Conservation (phyloP, 2,888 invertebrate species). For the Catocala fraxini region DNA sequence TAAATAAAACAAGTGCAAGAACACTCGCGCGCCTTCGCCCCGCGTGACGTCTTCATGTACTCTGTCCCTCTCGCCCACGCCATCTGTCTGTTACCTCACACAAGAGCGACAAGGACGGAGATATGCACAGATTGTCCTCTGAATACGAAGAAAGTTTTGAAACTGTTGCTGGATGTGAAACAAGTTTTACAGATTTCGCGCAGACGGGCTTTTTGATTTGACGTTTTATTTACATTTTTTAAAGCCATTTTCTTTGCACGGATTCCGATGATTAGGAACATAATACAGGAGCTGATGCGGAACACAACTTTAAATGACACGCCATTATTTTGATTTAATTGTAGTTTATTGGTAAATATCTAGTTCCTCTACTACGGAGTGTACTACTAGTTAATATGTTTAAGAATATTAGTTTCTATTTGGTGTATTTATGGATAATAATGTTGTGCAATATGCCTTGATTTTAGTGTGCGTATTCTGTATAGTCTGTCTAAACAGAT, state of each 20-base stretch:
- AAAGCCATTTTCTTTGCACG: constrained; percentile 17
- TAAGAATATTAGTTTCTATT: too few relatives aligned
- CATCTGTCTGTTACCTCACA: constrained; percentile 48
- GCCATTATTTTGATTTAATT: neutral
- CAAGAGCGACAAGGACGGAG: constrained; percentile 68
- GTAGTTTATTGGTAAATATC: neutral
- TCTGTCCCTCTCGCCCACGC: constrained; percentile 74
- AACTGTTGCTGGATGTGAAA: constrained; percentile 80
- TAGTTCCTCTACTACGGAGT: too few relatives aligned
- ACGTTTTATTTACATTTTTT: constrained; percentile 62
- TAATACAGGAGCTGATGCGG: constrained; percentile 7
- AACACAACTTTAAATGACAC: constrained; percentile 6
- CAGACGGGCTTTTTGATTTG: constrained; percentile 70
- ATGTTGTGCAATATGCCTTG: too few relatives aligned
- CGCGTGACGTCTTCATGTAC: constrained; percentile 86
- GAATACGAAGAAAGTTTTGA: constrained; percentile 85
- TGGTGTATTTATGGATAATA: too few relatives aligned
- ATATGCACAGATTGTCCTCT: constrained; percentile 64
- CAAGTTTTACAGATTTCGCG: constrained; percentile 86
- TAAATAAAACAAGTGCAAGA: constrained; percentile 86
- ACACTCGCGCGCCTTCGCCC: constrained; percentile 84
- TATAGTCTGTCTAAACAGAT: too few relatives aligned
- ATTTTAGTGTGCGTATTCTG: too few relatives aligned
- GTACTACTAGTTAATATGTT: too few relatives aligned
- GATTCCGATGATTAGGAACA: constrained; percentile 17